phyloP scores from a whole-genome alignment of 1,140 invertebrate species.

The Samia ricini region DNA sequence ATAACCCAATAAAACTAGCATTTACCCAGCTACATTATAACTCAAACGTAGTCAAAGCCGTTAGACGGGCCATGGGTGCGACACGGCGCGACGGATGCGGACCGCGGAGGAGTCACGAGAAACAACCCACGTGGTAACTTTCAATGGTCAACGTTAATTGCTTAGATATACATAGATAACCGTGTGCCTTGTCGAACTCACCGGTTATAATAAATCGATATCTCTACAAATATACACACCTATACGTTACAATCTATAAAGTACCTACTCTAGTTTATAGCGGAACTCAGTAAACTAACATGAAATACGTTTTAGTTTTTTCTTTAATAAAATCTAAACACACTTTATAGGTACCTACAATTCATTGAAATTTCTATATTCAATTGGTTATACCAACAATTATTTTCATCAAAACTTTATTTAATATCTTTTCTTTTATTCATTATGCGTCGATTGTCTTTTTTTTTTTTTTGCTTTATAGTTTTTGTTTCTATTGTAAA shows the following conservation, averaged over 20 bases:
- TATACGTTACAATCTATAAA: background rate
- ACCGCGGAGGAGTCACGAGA: background rate
- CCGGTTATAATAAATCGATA: background rate
- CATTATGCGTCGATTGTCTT: no score
- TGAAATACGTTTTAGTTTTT: no score
- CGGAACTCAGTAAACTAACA: no score
- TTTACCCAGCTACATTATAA: background rate
- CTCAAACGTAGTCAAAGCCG: background rate
- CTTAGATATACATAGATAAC: background rate
- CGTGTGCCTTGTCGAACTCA: background rate
- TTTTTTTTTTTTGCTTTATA: no score
- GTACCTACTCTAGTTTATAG: background rate
- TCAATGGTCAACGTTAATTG: background rate
- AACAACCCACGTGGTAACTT: background rate
- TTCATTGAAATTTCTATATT: no score
- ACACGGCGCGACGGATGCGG: background rate
- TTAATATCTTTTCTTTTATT: no score
- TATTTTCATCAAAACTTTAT: no score
- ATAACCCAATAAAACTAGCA: background rate
- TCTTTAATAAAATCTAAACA: no score
- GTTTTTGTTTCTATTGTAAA: no score
- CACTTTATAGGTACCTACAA: no score
- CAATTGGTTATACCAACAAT: no score
- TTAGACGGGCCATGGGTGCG: background rate
- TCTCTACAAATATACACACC: background rate